Evolutionary conservation across 2,113 vertebrate genomes (phyloP), one percentile per base, ranked within the genome.

Genomic region (Pollimyrus isidori): DNA sequence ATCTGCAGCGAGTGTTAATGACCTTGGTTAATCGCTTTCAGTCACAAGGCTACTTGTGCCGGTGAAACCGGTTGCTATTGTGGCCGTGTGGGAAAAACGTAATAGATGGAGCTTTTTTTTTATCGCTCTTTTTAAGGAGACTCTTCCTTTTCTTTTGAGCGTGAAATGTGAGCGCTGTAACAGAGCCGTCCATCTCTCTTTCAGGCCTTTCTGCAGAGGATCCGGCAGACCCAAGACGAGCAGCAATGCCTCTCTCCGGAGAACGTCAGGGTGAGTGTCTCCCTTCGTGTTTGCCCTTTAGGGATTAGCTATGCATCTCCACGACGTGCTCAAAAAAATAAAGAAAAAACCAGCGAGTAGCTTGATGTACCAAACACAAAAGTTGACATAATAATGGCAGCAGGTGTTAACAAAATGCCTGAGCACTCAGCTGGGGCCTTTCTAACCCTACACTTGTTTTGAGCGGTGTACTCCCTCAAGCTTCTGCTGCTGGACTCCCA

Each of bases 241-340:
- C 97, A 99, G 92, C 99, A 98, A 92, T 97, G 97, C 92, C 97
- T 99, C 89, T 97, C 97, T 1, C 97, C 97, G 26, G 98, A 99
- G 93, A 97, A 99, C 2, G 96, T 99, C 90, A 99, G 99, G 98
- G 98, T 99, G 95, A 45, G 26, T 1, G 4, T 83, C 26, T 26
- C 39, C 87, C 35, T 35, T 10, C 49, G 11, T 7, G 11, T 87
- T 56, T 23, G 6, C 52, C 10, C 49, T 50, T 87, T 13, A 23
- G n/a, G 23, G 23, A 50, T 50, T 21, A 46, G n/a, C 83, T 49
- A 30, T 7, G 46, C 45, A n/a, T 23, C 42, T n/a, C n/a, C 45
- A 48, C n/a, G 23, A 49, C n/a, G 26, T 23, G 23, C 7, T 85
- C 83, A 26, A 10, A 48, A 83, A 23, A 23, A 84, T n/a, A 3